Conservation (phyloP, 2,113 vertebrate species). For the Puma concolor region DNA sequence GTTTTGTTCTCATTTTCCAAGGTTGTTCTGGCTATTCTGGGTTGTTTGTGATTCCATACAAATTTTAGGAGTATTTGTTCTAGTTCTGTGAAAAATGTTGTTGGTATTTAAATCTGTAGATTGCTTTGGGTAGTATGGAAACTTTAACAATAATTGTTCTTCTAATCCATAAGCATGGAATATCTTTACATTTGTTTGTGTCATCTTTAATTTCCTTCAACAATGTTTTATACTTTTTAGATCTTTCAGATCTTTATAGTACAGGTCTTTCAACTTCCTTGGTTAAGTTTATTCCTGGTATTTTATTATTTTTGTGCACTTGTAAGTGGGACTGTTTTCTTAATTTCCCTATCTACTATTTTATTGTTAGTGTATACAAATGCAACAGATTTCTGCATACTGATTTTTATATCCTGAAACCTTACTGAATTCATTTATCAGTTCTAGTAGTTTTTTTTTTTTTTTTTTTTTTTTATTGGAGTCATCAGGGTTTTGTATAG, state of each 20-base stretch:
- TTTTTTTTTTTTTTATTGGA: not conserved
- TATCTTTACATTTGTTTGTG: not conserved
- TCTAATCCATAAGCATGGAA: not conserved
- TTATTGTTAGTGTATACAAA: not conserved
- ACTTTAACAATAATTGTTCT: not conserved
- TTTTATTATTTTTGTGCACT: not conserved
- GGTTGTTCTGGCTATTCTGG: not conserved
- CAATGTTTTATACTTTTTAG: not conserved
- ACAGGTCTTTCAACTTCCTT: not conserved
- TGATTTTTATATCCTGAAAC: not conserved
- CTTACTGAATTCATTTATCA: not conserved
- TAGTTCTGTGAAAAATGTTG: not conserved
- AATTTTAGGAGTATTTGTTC: not conserved
- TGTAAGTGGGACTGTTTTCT: not conserved
- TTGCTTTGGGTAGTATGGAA: not conserved
- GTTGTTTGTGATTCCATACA: not conserved
- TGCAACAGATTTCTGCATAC: not conserved
- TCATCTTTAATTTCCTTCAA: not conserved
- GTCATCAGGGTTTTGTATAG: not conserved
- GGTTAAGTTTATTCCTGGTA: not conserved
- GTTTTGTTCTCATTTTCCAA: not conserved
- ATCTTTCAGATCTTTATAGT: not conserved
- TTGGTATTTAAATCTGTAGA: not conserved
- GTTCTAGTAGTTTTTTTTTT: not conserved
- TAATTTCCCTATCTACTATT: not conserved